These are phyloP conservation scores for Natrix natrix DNA, from an alignment of 2,797 vertebrate genomes.

Conservation along the genomic window DNA sequence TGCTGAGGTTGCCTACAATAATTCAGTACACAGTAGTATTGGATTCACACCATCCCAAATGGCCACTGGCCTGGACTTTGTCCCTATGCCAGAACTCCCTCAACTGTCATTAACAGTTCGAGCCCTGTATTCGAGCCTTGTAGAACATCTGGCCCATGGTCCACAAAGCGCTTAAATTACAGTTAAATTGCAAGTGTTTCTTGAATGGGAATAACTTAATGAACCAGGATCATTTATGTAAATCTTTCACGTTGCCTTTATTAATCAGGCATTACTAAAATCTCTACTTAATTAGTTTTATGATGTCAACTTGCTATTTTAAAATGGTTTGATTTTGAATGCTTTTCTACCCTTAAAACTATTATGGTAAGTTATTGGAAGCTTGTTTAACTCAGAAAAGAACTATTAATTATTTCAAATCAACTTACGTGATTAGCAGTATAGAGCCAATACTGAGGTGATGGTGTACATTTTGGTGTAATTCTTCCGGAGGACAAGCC, in stretches of 20 bases:
- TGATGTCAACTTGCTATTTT: not conserved
- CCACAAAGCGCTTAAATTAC: not conserved
- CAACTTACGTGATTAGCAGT: conserved; percentile 89
- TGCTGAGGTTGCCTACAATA: not conserved
- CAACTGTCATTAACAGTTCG: not conserved
- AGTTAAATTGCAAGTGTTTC: not conserved
- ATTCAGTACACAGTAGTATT: not conserved
- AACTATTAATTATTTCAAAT: not conserved
- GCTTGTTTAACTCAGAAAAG: not conserved
- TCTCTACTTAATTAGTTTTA: not conserved
- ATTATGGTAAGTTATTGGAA: not conserved
- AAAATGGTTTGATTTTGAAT: not conserved
- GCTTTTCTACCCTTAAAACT: not conserved
- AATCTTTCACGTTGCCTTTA: not conserved
- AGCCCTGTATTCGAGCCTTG: not conserved
- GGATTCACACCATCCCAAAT: not conserved
- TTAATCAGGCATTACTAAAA: not conserved
- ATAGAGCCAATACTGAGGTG: conserved; percentile 87
- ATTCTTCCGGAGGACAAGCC: conserved; percentile 79
- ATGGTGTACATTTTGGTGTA: conserved; percentile 85
- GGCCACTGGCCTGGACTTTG: not conserved
- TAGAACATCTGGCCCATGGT: not conserved
- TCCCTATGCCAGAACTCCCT: not conserved
- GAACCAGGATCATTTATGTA: not conserved
- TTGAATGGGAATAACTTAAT: not conserved